Conservation (phyloP, 1,140 invertebrate genomes). For the Megalonaias nervosa region DNA sequence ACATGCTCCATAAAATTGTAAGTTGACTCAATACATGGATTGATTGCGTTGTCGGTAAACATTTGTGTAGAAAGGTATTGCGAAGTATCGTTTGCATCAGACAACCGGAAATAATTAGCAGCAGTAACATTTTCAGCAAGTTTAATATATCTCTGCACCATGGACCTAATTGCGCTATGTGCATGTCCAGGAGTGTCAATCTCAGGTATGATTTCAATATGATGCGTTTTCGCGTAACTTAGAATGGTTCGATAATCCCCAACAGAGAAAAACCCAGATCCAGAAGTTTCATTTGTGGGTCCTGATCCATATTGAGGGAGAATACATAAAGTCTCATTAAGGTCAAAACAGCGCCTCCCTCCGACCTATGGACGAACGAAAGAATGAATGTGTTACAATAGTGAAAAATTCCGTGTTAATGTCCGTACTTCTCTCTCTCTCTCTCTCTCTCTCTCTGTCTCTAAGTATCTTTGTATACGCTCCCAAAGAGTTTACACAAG, state of each 20-base stretch:
- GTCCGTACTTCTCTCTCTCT: too few relatives aligned
- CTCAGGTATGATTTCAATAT: constrained; percentile 54
- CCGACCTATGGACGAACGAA: constrained; percentile 46
- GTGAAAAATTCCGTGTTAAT: not conserved
- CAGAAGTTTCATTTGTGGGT: constrained; percentile 45
- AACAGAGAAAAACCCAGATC: constrained; percentile 49
- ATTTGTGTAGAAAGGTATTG: constrained; percentile 45
- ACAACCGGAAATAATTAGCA: constrained; percentile 36
- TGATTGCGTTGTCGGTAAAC: constrained; percentile 49
- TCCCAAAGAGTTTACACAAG: too few relatives aligned
- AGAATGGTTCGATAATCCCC: constrained; percentile 46
- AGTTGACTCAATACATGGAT: constrained; percentile 46
- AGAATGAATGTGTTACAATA: not conserved
- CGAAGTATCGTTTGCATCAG: constrained; percentile 46
- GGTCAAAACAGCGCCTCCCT: constrained; percentile 57
- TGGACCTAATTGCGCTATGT: constrained; percentile 47
- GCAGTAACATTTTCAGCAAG: constrained; percentile 1
- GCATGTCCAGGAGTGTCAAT: constrained; percentile 57
- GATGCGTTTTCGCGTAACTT: constrained; percentile 31
- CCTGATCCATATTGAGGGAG: constrained; percentile 63
- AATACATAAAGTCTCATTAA: constrained; percentile 49
- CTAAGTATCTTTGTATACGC: too few relatives aligned
- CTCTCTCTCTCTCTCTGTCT: too few relatives aligned
- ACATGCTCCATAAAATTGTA: constrained; percentile 42
- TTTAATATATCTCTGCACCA: constrained; percentile 38